These are phyloP conservation scores for Drosophila nr. medialis DNA, from an alignment of 2,888 invertebrate genomes.

Conservation along the genomic window DNA sequence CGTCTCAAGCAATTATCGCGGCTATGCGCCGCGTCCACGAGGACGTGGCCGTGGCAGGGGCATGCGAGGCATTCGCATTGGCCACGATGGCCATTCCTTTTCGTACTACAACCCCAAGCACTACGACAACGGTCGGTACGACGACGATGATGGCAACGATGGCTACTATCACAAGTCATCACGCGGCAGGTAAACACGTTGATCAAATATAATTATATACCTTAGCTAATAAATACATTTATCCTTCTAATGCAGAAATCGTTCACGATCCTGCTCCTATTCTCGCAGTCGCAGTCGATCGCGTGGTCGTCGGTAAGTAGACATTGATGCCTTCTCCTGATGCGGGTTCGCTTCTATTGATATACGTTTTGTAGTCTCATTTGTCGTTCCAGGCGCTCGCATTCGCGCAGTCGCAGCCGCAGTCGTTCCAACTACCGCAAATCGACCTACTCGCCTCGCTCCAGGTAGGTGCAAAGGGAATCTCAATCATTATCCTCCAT, in stretches of 20 bases:
- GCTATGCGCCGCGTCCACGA: slow-evolving; percentile 83
- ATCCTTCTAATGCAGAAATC: slow-evolving; percentile 51
- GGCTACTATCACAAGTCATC: slow-evolving; percentile 84
- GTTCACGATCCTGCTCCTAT: slow-evolving; percentile 72
- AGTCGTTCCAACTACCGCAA: slow-evolving; percentile 74
- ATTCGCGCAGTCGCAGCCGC: slow-evolving; percentile 66
- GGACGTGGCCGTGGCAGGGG: slow-evolving; percentile 83
- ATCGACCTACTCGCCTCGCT: slow-evolving; percentile 78
- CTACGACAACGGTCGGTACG: slow-evolving; percentile 85
- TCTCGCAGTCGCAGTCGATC: slow-evolving; percentile 68
- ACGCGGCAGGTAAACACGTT: slow-evolving; percentile 55
- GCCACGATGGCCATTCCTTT: slow-evolving; percentile 68
- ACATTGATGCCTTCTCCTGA: background rate
- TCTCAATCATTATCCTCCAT: background rate
- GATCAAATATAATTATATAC: background rate
- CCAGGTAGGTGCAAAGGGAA: slow-evolving; percentile 52
- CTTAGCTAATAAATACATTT: background rate
- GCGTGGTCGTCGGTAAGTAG: slow-evolving; percentile 77
- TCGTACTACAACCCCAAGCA: slow-evolving; percentile 85
- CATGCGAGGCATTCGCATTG: slow-evolving; percentile 59
- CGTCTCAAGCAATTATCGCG: slow-evolving; percentile 81
- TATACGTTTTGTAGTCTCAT: slow-evolving; percentile 46
- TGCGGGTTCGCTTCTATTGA: background rate
- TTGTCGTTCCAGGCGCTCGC: slow-evolving; percentile 70
- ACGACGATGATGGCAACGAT: slow-evolving; percentile 87